phyloP scores from a whole-genome alignment of 2,888 invertebrate species.

The Anthophora plumipes region DNA sequence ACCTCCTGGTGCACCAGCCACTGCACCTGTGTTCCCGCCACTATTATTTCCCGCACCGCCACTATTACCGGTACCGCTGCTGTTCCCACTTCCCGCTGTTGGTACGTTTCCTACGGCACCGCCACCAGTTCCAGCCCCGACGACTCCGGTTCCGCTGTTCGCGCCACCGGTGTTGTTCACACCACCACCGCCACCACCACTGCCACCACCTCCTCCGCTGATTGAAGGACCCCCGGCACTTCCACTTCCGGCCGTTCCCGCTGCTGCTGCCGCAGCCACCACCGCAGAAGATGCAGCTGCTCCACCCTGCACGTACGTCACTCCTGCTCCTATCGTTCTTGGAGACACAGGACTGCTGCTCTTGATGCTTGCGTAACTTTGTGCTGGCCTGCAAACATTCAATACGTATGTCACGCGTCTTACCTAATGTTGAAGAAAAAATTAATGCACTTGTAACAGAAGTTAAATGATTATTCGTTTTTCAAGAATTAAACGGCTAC shows the following conservation, averaged over 20 bases:
- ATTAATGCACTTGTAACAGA: too few relatives aligned
- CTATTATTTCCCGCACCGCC: slow-evolving; percentile 53
- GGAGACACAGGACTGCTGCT: slow-evolving; percentile 83
- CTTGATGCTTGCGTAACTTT: slow-evolving; percentile 83
- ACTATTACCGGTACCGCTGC: slow-evolving; percentile 52
- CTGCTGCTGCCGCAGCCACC: slow-evolving; percentile 20
- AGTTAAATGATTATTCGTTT: too few relatives aligned
- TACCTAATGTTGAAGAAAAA: background rate
- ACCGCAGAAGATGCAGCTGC: slow-evolving; percentile 67
- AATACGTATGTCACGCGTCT: background rate
- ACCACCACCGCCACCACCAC: slow-evolving; percentile 44
- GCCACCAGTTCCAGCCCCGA: slow-evolving; percentile 57
- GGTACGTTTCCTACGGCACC: slow-evolving; percentile 43
- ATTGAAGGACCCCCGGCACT: slow-evolving; percentile 55
- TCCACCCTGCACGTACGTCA: slow-evolving; percentile 78
- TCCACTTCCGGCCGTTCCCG: slow-evolving; percentile 59
- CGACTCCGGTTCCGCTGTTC: slow-evolving; percentile 44
- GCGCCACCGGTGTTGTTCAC: slow-evolving; percentile 55
- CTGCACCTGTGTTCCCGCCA: slow-evolving; percentile 80
- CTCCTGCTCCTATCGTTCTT: slow-evolving; percentile 79
- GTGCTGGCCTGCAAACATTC: slow-evolving; percentile 79
- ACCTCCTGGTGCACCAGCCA: slow-evolving; percentile 58
- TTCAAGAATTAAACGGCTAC: background rate
- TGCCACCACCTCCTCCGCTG: slow-evolving; percentile 59
- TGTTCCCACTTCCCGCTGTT: slow-evolving; percentile 57